Evolutionary conservation across 2,797 vertebrate species (phyloP).

Genomic region (Merluccius polli): DNA sequence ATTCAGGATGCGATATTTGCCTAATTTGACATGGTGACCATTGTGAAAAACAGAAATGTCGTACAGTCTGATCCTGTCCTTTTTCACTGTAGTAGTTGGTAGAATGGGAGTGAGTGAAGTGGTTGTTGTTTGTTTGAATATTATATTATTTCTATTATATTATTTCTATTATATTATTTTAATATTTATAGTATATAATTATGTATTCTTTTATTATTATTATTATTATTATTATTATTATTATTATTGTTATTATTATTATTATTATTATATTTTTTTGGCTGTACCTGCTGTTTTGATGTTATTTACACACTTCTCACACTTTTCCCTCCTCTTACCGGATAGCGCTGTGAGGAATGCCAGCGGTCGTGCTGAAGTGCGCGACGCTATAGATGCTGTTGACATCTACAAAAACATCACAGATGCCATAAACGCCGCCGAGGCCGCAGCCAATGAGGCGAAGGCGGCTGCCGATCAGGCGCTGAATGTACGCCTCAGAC

Average conservation of each 20-base stretch:
- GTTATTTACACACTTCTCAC: neutral
- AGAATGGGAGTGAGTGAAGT: neutral
- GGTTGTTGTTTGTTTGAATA: neutral
- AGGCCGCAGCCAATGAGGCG: slow-evolving; percentile 84
- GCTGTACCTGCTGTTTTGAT: neutral
- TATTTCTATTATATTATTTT: neutral
- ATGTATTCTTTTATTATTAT: neutral
- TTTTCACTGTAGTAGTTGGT: neutral
- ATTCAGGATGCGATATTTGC: too few relatives aligned
- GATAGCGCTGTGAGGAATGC: slow-evolving; percentile 79
- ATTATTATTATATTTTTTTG: too few relatives aligned
- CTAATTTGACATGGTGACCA: too few relatives aligned
- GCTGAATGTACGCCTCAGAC: slow-evolving; percentile 75
- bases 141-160: neutral
- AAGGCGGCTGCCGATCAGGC: slow-evolving; percentile 79
- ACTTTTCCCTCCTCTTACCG: neutral
- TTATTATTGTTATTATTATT: neutral
- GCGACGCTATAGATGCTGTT: slow-evolving; percentile 82
- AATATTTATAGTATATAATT: neutral
- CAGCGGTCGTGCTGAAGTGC: slow-evolving; percentile 78
- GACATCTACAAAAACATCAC: slow-evolving; percentile 90
- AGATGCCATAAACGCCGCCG: slow-evolving; percentile 83
- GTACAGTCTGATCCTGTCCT: too few relatives aligned
- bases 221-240: neutral
- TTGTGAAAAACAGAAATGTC: too few relatives aligned